Percentiles rank a stretch among this genome's conserved stretches.
These are phyloP conservation scores for Lasioglossum zephyrum DNA, from an alignment of 2,888 invertebrate species.

Conservation along the genomic window DNA sequence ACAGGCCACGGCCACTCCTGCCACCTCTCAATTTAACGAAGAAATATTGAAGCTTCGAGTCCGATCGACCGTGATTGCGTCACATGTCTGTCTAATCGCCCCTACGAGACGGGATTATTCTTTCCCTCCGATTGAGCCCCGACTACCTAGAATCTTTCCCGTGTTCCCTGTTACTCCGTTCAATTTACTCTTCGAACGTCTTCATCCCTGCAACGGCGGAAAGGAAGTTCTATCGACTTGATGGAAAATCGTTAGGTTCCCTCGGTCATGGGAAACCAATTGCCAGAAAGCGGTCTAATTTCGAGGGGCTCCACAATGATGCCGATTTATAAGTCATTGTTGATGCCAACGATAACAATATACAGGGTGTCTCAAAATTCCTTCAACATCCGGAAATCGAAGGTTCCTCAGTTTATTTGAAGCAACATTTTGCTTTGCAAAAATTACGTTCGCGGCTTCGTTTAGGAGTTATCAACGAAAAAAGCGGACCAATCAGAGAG, in stretches of 20 bases:
- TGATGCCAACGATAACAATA: neutral
- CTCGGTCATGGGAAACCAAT: neutral
- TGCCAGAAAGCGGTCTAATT: neutral
- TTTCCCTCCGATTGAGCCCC: neutral
- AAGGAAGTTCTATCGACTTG: constrained; percentile 11
- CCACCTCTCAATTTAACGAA: constrained; percentile 40
- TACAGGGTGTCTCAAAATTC: too few relatives aligned
- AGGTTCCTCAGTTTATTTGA: too few relatives aligned
- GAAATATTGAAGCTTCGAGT: constrained; percentile 35
- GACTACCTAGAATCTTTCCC: too few relatives aligned
- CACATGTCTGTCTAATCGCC: constrained; percentile 48
- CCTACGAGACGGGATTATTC: constrained; percentile 12
- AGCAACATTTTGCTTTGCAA: too few relatives aligned
- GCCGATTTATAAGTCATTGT: neutral
- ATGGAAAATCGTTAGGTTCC: neutral
- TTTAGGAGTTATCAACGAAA: too few relatives aligned
- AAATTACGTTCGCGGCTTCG: too few relatives aligned
- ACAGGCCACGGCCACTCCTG: neutral
- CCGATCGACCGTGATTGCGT: constrained; percentile 52
- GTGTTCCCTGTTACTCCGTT: constrained; percentile 21
- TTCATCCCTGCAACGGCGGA: constrained; percentile 18
- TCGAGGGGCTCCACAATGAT: neutral
- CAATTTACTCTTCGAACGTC: constrained; percentile 28
- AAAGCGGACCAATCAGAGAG: too few relatives aligned
- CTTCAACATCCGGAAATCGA: too few relatives aligned